Evolutionary conservation across 2,797 vertebrate species (phyloP).

Genomic region (Acrocephalus scirpaceus): DNA sequence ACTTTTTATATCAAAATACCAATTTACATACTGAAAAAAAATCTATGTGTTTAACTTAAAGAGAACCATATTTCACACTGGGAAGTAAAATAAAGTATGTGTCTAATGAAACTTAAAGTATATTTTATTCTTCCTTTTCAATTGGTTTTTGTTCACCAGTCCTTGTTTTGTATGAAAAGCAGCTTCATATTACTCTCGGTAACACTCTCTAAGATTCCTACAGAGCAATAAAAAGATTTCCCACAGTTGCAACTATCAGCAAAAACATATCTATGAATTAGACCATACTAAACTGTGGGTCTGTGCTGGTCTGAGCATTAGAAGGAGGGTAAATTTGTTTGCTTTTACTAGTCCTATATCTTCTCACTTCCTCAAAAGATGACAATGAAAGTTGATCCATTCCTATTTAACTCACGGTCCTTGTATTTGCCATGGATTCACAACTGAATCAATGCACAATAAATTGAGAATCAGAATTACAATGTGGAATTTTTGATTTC

Average conservation of each 20-base stretch:
- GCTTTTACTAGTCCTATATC: not conserved
- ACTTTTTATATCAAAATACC: not conserved
- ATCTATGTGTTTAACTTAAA: not conserved
- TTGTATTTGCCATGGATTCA: not conserved
- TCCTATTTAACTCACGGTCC: not conserved
- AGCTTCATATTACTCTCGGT: not conserved
- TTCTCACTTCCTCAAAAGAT: not conserved
- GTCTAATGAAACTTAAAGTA: not conserved
- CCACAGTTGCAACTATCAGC: not conserved
- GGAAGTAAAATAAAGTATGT: not conserved
- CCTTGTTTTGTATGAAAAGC: not conserved
- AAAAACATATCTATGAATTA: not conserved
- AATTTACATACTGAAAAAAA: not conserved
- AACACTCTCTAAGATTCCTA: not conserved
- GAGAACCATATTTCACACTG: not conserved
- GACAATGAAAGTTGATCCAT: not conserved
- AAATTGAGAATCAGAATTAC: not conserved
- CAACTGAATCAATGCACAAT: not conserved
- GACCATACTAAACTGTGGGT: not conserved
- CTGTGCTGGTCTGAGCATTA: not conserved
- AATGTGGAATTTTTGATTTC: constrained; percentile 3
- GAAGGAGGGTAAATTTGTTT: not conserved
- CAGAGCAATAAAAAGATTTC: not conserved
- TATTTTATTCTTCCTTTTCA: not conserved
- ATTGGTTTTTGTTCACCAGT: not conserved